These are phyloP conservation scores for Connochaetes taurinus DNA, from an alignment of 2,113 vertebrate species.

Conservation along the genomic window DNA sequence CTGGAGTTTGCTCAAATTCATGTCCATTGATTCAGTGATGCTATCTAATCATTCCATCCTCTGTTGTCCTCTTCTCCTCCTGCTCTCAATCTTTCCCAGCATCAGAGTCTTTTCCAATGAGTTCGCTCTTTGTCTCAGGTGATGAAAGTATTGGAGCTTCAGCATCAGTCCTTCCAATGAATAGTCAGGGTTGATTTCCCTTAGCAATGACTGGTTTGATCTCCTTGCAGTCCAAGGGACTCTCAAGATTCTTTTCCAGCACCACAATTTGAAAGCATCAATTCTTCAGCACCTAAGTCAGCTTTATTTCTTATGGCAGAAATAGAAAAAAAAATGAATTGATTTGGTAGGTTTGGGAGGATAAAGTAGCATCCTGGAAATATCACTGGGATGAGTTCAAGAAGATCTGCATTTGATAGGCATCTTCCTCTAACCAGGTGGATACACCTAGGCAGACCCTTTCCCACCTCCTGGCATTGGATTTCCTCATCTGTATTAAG, in stretches of 20 bases:
- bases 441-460: not conserved
- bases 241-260: not conserved
- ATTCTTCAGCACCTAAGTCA: not conserved
- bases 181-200: not conserved
- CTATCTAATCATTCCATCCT: not conserved
- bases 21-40: not conserved
- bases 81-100: not conserved
- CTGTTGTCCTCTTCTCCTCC: not conserved
- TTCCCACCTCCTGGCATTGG: too few species aligned
- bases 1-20: not conserved
- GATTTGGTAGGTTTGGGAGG: not conserved
- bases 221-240: not conserved
- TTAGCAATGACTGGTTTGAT: not conserved
- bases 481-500: not conserved
- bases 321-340: not conserved
- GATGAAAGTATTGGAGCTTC: not conserved
- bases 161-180: not conserved
- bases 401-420: not conserved
- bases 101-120: not conserved
- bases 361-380: not conserved
- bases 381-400: not conserved
- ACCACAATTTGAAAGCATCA: not conserved
- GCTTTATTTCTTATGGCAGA: not conserved
- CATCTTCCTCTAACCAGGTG: not conserved
- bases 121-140: not conserved